These are phyloP conservation scores for Cremastinae sp. DNA, from an alignment of 2,888 invertebrate species.

Conservation along the genomic window DNA sequence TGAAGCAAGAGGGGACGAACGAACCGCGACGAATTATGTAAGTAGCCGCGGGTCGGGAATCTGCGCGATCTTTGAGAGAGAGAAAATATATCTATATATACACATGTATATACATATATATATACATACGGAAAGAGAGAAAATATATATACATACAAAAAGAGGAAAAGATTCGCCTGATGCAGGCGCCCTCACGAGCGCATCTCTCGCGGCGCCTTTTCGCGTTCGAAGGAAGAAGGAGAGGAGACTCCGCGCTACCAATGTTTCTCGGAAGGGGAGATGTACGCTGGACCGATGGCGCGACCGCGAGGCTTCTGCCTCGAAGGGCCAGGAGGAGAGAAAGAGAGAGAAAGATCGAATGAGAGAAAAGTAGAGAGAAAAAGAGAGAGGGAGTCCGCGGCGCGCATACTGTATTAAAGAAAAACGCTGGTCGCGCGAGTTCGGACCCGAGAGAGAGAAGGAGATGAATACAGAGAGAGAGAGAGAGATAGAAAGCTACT, in stretches of 20 bases:
- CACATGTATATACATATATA: too few relatives aligned
- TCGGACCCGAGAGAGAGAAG: slow-evolving; percentile 60
- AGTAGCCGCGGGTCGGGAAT: slow-evolving; percentile 63
- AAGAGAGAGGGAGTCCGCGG: slow-evolving; percentile 35
- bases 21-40: slow-evolving; percentile 66
- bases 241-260: slow-evolving; percentile 43
- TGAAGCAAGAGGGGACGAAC: slow-evolving; percentile 39
- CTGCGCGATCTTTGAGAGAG: slow-evolving; percentile 23
- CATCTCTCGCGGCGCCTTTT: slow-evolving; percentile 65
- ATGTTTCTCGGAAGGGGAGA: slow-evolving; percentile 64
- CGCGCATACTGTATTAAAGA: slow-evolving; percentile 58
- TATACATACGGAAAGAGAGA: slow-evolving; percentile 6
- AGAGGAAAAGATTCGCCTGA: slow-evolving; percentile 33
- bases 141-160: slow-evolving; percentile 10
- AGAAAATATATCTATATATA: too few relatives aligned
- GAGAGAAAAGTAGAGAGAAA: slow-evolving; percentile 42
- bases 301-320: slow-evolving; percentile 57
- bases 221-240: slow-evolving; percentile 42
- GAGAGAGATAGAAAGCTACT: slow-evolving; percentile 23
- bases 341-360: slow-evolving; percentile 44
- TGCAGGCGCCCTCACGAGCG: slow-evolving; percentile 59
- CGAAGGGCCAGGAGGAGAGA: slow-evolving; percentile 37
- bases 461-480: slow-evolving; percentile 53
- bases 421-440: slow-evolving; percentile 56
- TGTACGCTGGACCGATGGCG: slow-evolving; percentile 50